Evolutionary conservation across 1,140 invertebrate species (phyloP).

Genomic region (Drosophila takahashii): DNA sequence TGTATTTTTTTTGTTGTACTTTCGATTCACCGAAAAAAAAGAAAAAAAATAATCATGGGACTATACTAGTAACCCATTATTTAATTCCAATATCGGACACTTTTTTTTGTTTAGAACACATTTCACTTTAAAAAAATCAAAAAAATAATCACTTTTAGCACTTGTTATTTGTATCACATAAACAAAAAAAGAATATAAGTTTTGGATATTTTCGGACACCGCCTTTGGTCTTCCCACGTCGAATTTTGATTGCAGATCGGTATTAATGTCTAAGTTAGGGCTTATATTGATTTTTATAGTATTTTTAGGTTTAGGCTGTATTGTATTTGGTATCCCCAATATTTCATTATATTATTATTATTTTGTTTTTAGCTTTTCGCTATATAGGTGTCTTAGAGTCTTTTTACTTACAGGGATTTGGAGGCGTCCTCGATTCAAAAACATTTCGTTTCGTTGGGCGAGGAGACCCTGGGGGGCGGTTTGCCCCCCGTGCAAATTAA

Average conservation of each 20-base stretch:
- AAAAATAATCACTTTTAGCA: constrained; percentile 15
- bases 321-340: constrained; percentile 18
- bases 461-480: constrained; percentile 46
- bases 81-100: constrained; percentile 21
- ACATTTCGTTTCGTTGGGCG: constrained; percentile 54
- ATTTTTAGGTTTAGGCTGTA: background rate
- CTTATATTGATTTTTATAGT: constrained; percentile 23
- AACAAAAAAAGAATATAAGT: constrained; percentile 8
- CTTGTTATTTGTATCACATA: constrained; percentile 13
- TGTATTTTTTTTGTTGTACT: constrained; percentile 44
- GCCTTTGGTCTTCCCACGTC: constrained; percentile 15
- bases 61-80: constrained; percentile 11
- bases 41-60: constrained; percentile 40
- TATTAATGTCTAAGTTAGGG: constrained; percentile 21
- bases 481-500: constrained; percentile 62
- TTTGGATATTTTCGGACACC: background rate
- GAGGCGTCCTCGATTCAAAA: constrained; percentile 71
- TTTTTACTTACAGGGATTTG: constrained; percentile 75
- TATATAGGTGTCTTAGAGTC: constrained; percentile 46
- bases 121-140: constrained; percentile 50
- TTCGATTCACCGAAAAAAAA: constrained; percentile 57
- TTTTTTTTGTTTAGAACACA: constrained; percentile 10
- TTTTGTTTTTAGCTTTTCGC: constrained; percentile 23
- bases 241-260: constrained; percentile 8
- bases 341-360: constrained; percentile 9